These are phyloP conservation scores for Ichneumon xanthorius DNA, from an alignment of 2,888 invertebrate species.

Conservation along the genomic window DNA sequence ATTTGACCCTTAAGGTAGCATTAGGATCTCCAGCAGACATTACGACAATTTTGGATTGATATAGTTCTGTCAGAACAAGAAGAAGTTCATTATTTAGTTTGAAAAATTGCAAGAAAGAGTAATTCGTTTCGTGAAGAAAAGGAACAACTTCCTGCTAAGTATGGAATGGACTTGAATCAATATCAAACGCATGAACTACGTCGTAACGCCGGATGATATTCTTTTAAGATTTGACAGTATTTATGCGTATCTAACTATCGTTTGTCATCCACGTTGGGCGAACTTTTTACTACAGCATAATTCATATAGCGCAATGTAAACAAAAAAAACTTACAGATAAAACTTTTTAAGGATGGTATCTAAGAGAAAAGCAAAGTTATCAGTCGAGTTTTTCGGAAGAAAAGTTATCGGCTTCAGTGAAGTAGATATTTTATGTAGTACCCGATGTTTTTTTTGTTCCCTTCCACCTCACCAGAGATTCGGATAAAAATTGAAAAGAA, in stretches of 20 bases:
- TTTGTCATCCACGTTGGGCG: slow-evolving; percentile 10
- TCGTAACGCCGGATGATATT: not conserved
- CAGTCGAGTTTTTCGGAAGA: slow-evolving; percentile 22
- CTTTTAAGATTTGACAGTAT: not conserved
- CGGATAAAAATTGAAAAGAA: slow-evolving; percentile 36
- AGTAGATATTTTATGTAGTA: slow-evolving; percentile 61
- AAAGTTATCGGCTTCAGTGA: slow-evolving; percentile 31
- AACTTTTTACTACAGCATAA: slow-evolving; percentile 22
- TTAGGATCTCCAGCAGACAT: no score
- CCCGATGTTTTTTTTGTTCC: slow-evolving; percentile 25
- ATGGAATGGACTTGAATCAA: not conserved
- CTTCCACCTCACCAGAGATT: not conserved
- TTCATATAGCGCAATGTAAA: slow-evolving; percentile 23
- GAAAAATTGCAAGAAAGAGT: no score
- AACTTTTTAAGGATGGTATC: slow-evolving; percentile 32
- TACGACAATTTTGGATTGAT: no score
- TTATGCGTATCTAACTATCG: slow-evolving; percentile 21
- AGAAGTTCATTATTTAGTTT: no score
- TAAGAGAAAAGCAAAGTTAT: slow-evolving; percentile 38
- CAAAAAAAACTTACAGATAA: slow-evolving; percentile 12
- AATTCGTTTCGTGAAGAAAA: not conserved
- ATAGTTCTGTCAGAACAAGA: no score
- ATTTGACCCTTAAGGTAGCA: no score
- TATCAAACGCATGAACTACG: not conserved
- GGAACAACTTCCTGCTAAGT: not conserved